These are phyloP conservation scores for Heloderma charlesbogerti DNA, from an alignment of 2,113 vertebrate genomes.

Conservation along the genomic window DNA sequence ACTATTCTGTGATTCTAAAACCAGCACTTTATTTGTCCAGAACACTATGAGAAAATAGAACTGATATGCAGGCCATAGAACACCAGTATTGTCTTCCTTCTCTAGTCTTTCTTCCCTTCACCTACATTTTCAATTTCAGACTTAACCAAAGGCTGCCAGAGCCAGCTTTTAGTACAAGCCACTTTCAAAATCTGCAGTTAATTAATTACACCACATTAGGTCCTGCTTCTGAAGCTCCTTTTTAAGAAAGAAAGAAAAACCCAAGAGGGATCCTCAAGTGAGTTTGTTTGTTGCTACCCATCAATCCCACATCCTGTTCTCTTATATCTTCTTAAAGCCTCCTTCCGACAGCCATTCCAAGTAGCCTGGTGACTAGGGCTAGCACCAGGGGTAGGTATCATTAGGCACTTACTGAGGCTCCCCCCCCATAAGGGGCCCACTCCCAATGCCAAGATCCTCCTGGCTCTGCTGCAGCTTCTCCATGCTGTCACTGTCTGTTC, in stretches of 20 bases:
- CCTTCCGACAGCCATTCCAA: not conserved
- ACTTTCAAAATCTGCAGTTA: not conserved
- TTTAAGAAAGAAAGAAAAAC: not conserved
- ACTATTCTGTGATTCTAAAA: too few relatives aligned
- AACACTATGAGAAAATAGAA: not conserved
- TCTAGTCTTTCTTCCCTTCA: not conserved
- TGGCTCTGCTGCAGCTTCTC: too few relatives aligned
- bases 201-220: not conserved
- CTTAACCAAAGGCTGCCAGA: not conserved
- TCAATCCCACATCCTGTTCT: not conserved
- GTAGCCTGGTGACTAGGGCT: not conserved
- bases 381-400: too few relatives aligned
- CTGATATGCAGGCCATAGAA: not conserved
- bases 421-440: too few relatives aligned
- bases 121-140: not conserved
- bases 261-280: not conserved
- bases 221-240: not conserved
- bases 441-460: too few relatives aligned
- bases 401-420: too few relatives aligned
- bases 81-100: not conserved
- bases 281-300: not conserved
- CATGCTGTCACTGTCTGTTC: too few relatives aligned
- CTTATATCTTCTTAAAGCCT: not conserved
- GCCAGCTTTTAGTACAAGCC: not conserved
- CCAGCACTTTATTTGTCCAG: not conserved